Evolutionary conservation across 2,113 vertebrate genomes (phyloP).

Genomic region (Myrmophylax atrothorax): DNA sequence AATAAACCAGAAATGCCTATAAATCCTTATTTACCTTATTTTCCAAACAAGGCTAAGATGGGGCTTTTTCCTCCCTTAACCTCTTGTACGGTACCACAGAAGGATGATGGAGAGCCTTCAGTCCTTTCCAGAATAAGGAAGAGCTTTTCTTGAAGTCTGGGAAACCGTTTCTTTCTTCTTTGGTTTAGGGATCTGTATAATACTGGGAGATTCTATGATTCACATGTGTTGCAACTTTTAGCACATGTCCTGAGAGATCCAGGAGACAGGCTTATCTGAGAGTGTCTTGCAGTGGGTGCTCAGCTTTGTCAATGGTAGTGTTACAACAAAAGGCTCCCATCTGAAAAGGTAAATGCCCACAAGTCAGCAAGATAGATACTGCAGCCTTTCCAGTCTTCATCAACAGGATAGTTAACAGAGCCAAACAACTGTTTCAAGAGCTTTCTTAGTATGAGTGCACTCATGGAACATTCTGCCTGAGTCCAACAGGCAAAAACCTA

Average conservation of each 20-base stretch:
- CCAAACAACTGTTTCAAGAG: background rate
- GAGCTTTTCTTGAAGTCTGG: background rate
- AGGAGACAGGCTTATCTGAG: background rate
- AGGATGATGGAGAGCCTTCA: background rate
- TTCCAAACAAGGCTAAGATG: background rate
- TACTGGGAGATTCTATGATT: background rate
- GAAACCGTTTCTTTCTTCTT: background rate
- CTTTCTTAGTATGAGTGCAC: background rate
- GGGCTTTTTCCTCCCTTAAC: rapidly evolving
- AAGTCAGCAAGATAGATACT: background rate
- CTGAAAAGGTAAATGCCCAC: background rate
- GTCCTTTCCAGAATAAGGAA: background rate
- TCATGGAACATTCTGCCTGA: background rate
- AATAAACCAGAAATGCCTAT: background rate
- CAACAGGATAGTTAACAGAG: background rate
- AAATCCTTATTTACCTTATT: background rate
- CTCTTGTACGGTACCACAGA: background rate
- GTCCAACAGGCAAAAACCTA: background rate
- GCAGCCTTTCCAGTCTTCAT: background rate
- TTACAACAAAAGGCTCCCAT: background rate
- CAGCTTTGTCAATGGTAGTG: background rate
- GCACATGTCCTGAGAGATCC: background rate
- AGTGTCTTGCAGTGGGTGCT: background rate
- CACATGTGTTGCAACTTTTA: background rate
- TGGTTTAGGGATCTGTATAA: background rate